Conservation (phyloP, 2,888 invertebrate genomes). For the Cerastoderma edule region DNA sequence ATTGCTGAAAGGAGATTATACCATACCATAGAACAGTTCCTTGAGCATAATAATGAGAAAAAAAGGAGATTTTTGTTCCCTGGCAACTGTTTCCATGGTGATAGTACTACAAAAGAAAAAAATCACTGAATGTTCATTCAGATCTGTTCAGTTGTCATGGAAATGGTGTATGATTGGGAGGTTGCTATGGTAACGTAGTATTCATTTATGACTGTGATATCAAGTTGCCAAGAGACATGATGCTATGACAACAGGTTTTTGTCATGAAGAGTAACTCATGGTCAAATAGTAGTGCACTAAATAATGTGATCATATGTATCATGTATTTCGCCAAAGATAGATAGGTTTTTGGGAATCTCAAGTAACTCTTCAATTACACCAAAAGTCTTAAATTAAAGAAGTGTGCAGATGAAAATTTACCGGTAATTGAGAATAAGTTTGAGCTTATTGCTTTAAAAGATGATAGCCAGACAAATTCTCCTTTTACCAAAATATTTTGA, state of each 20-base stretch:
- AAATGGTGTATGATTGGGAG: neutral
- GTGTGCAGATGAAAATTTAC: too few relatives aligned
- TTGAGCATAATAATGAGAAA: slow-evolving; percentile 29
- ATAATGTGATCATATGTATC: neutral
- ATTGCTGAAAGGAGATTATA: slow-evolving; percentile 1
- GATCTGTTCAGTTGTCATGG: neutral
- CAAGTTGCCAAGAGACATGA: slow-evolving; percentile 23
- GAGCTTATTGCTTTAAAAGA: too few relatives aligned
- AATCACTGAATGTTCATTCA: too few relatives aligned
- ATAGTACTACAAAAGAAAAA: too few relatives aligned
- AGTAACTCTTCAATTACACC: too few relatives aligned
- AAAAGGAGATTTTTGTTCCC: neutral
- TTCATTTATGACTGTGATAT: slow-evolving; percentile 62
- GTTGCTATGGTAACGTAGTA: slow-evolving; percentile 40
- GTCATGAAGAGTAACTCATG: slow-evolving; percentile 30
- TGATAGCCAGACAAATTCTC: too few relatives aligned
- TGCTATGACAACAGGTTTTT: slow-evolving; percentile 31
- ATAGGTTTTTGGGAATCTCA: too few relatives aligned
- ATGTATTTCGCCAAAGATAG: neutral
- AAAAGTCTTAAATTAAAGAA: too few relatives aligned
- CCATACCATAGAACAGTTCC: slow-evolving; percentile 1
- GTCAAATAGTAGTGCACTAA: neutral
- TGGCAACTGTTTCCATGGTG: slow-evolving; percentile 20
- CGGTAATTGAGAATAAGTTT: too few relatives aligned
- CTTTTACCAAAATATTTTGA: too few relatives aligned